These are phyloP conservation scores for Drosophila incognita DNA, from an alignment of 2,888 invertebrate species.

Conservation along the genomic window DNA sequence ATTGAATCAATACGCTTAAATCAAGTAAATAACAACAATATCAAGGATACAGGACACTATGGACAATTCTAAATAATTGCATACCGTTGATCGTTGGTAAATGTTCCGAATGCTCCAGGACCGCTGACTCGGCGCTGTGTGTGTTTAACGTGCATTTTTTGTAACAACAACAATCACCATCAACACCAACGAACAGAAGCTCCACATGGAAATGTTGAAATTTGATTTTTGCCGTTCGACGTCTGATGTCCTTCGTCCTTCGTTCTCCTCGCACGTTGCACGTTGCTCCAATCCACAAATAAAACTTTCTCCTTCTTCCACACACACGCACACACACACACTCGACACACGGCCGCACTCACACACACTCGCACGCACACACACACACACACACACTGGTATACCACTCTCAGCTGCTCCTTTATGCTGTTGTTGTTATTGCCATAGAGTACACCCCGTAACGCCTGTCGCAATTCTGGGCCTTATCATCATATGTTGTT, in stretches of 20 bases:
- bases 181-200: constrained; percentile 30
- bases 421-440: constrained; percentile 52
- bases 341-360: constrained; percentile 10
- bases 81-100: constrained; percentile 84
- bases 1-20: constrained; percentile 28
- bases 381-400: constrained; percentile 16
- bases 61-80: constrained; percentile 41
- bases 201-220: constrained; percentile 56
- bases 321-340: constrained; percentile 12
- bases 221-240: constrained; percentile 33
- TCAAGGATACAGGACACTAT: constrained; percentile 24
- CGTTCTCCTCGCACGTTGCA: constrained; percentile 4
- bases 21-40: constrained; percentile 45
- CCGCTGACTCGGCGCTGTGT: constrained; percentile 85
- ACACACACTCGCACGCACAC: constrained; percentile 8
- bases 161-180: constrained; percentile 25
- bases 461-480: constrained; percentile 60
- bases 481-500: constrained; percentile 63
- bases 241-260: constrained; percentile 16
- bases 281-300: constrained; percentile 2
- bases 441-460: constrained; percentile 53
- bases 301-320: constrained; percentile 9
- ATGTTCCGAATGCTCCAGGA: constrained; percentile 85
- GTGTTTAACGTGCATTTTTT: constrained; percentile 85
- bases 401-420: constrained; percentile 18